Evolutionary conservation across 1,140 invertebrate genomes (phyloP).

Genomic region (Trigoniulus corallinus): DNA sequence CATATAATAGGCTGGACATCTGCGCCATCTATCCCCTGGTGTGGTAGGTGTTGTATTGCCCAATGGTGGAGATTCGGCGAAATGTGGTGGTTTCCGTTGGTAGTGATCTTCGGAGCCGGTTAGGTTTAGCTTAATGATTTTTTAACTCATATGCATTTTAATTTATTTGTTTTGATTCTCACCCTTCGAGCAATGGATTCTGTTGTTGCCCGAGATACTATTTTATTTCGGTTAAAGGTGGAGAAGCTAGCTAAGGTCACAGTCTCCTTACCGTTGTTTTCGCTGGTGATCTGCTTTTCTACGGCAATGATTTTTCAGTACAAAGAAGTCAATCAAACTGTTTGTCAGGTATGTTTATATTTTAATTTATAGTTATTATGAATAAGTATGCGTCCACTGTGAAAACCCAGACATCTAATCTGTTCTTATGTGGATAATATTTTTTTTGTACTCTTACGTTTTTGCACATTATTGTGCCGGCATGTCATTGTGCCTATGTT

Average conservation of each 20-base stretch:
- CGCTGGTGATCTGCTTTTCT: constrained; percentile 65
- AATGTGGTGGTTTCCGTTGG: no score
- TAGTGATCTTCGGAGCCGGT: no score
- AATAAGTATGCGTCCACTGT: neutral
- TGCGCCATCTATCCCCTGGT: no score
- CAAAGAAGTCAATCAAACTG: constrained; percentile 81
- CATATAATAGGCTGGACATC: no score
- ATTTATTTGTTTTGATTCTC: no score
- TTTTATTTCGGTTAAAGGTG: constrained; percentile 34
- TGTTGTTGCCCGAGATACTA: no score
- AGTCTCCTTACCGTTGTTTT: constrained; percentile 57
- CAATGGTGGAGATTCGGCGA: no score
- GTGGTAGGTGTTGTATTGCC: no score
- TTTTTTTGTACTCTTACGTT: constrained; percentile 1
- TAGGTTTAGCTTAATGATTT: no score
- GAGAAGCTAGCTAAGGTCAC: constrained; percentile 57
- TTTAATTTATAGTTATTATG: neutral
- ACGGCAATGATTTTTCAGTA: constrained; percentile 73
- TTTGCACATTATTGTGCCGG: neutral
- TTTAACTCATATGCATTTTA: no score
- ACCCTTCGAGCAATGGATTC: no score
- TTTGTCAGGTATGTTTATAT: constrained; percentile 57
- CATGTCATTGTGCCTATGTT: neutral
- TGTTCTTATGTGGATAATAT: neutral
- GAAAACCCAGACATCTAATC: neutral